A percentile compares a stretch with the other conserved stretches of the same genome.
These are phyloP conservation scores for Camelus bactrianus DNA, from an alignment of 2,113 vertebrate genomes.

Conservation along the genomic window DNA sequence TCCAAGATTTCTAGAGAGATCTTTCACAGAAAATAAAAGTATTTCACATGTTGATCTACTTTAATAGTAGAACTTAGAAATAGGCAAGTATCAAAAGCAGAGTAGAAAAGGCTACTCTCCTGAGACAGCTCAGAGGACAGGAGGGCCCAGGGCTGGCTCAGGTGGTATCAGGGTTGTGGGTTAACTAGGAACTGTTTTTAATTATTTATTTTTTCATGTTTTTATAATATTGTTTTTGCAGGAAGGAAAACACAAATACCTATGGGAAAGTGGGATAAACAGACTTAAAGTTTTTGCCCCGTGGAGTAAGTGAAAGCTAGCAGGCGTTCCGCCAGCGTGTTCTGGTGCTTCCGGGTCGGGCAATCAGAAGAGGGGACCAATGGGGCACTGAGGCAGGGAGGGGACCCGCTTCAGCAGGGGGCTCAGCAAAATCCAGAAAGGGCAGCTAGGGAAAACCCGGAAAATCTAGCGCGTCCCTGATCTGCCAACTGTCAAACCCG, in stretches of 20 bases:
- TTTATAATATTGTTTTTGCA: not conserved
- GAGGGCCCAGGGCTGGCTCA: not conserved
- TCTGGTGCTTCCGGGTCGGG: not conserved
- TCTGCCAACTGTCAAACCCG: no score
- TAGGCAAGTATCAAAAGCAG: not conserved
- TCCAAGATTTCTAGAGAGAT: not conserved
- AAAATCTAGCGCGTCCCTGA: not conserved
- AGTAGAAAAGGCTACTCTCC: not conserved
- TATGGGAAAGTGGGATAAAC: not conserved
- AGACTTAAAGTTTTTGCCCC: not conserved
- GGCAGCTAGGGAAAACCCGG: not conserved
- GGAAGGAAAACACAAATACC: not conserved
- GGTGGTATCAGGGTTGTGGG: not conserved
- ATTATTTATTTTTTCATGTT: slow-evolving; percentile 8
- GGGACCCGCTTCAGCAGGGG: no score
- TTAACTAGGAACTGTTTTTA: not conserved
- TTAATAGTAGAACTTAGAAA: not conserved
- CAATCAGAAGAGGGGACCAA: not conserved
- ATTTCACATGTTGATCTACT: not conserved
- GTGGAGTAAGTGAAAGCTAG: not conserved
- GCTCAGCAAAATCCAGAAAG: not conserved
- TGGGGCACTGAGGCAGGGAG: not conserved
- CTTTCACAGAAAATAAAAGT: not conserved
- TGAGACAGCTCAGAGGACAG: not conserved
- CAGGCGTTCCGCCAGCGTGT: rapidly evolving